A percentile compares a stretch with the other conserved stretches of the same genome.
These are phyloP conservation scores for Grammomys dolichurus DNA, from an alignment of 2,113 vertebrate species.

Conservation along the genomic window DNA sequence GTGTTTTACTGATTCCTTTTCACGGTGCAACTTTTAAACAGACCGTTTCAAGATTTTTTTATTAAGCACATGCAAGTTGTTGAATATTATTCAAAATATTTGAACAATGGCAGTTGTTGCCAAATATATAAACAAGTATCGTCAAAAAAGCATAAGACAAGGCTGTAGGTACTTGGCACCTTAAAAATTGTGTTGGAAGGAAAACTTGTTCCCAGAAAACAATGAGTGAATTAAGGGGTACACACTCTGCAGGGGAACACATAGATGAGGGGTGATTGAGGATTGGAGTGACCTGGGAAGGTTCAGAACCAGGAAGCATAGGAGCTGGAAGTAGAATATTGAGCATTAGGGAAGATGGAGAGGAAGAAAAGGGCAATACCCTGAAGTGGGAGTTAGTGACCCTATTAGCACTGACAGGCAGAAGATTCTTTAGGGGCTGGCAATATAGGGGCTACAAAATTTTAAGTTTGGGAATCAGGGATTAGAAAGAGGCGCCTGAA, in stretches of 20 bases:
- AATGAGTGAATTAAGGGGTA: not conserved
- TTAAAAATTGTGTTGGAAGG: not conserved
- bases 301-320: not conserved
- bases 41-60: not conserved
- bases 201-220: not conserved
- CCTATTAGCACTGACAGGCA: not conserved
- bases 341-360: not conserved
- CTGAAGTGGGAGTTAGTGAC: not conserved
- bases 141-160: not conserved
- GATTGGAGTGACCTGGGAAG: not conserved
- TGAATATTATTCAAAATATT: not conserved
- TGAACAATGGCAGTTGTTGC: not conserved
- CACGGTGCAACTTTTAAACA: slow-evolving; percentile 2
- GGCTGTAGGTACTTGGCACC: too few species aligned
- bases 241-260: not conserved
- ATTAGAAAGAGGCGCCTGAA: too few species aligned
- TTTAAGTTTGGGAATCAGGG: too few species aligned
- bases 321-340: not conserved
- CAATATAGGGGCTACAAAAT: not conserved
- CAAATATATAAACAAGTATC: not conserved
- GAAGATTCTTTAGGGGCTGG: not conserved
- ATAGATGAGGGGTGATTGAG: not conserved
- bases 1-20: not conserved
- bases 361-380: fast-evolving
- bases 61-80: slow-evolving; percentile 20